Evolutionary conservation across 2,113 vertebrate genomes (phyloP).

Genomic region (Carettochelys insculpta): DNA sequence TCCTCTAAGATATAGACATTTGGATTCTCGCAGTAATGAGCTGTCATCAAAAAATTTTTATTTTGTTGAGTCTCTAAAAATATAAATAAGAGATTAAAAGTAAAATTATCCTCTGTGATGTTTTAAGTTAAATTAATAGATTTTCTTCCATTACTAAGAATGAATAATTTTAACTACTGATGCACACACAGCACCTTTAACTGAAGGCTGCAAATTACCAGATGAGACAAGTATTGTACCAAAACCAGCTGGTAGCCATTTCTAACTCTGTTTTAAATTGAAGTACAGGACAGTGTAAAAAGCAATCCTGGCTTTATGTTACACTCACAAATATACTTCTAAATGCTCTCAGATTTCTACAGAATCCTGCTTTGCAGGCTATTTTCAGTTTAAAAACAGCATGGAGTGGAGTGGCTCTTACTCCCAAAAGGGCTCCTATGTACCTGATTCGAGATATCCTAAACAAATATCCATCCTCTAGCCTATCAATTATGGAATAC

Average conservation of each 20-base stretch:
- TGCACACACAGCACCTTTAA: not conserved
- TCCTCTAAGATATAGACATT: not conserved
- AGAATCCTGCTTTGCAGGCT: conserved; percentile 12
- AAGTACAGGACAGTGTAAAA: not conserved
- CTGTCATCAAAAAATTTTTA: not conserved
- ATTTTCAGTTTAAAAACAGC: conserved; percentile 34
- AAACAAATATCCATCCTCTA: not conserved
- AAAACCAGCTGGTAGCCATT: not conserved
- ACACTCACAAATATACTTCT: conserved; percentile 8
- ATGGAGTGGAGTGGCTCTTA: not conserved
- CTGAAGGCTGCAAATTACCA: not conserved
- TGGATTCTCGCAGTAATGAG: not conserved
- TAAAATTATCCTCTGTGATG: not conserved
- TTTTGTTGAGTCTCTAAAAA: not conserved
- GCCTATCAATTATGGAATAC: not conserved
- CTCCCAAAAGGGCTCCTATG: not conserved
- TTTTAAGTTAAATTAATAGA: not conserved
- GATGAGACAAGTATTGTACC: not conserved
- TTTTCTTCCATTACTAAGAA: not conserved
- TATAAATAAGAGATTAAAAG: conserved; percentile 6
- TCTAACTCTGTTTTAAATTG: not conserved
- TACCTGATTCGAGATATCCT: conserved; percentile 16
- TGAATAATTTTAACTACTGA: conserved; percentile 5
- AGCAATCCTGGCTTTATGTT: not conserved
- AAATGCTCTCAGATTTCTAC: conserved; percentile 23